Evolutionary conservation across 2,797 vertebrate genomes (phyloP), one percentile per base, ranked within the genome.

Genomic region (Tangara arthus): DNA sequence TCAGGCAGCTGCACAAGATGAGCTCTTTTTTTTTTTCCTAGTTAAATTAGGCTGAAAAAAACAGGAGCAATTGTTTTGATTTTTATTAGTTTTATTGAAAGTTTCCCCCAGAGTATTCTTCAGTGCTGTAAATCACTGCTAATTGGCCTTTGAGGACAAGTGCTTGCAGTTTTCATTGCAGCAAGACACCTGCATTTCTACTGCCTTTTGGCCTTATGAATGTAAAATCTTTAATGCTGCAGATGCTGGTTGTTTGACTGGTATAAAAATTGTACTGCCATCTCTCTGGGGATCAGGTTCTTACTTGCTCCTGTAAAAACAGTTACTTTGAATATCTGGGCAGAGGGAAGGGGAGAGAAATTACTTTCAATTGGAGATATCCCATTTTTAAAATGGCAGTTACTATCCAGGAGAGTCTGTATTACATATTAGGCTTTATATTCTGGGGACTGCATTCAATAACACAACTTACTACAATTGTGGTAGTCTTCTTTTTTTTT

Each of bases 71-170:
- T 89, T 91, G 84, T 87, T 90, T 91, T 57, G 20, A 41, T 94
- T 94, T 94, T 50, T 77, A 78, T 89, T 95, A 53, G 60, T 85
- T 94, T 88, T 94, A 68, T 88, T 88, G 47, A 23, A 28, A 8
- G 44, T 75, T 90, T 86, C 30, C 82, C 35, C 65, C 59, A 56
- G 72, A 79, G 52, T 52, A 26, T 94, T 93, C 24, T 87, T 59
- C 60, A 52, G 34, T 66, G 77, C 81, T 93, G 77, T 92, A 92
- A 94, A 93, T 93, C 72, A 82, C 50, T 66, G 53, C 15, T 90
- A 83, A 91, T 82, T 76, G 10, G 87, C 55, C 83, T 92, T 50
- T 17, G 28, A 75, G 71, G 79, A 82, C 57, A 71, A 52, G 34
- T 44, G 64, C 53, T 78, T 83, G 82, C 56, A 55, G 66, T 82